phyloP scores from a whole-genome alignment of 2,113 vertebrate species.

The Callorhinus ursinus region DNA sequence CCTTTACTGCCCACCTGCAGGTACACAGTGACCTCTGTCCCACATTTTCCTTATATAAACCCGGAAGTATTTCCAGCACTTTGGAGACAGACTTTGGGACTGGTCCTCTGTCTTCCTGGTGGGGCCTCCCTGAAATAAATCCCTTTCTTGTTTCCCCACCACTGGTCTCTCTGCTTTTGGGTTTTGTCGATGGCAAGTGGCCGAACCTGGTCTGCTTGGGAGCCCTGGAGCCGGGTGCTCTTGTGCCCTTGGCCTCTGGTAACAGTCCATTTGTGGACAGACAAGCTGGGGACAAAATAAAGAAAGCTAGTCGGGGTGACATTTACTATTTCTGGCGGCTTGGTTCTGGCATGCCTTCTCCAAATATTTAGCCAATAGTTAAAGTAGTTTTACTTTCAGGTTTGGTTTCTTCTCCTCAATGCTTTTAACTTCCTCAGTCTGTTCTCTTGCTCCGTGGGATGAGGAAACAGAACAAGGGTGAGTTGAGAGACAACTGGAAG shows the following conservation, averaged over 20 bases:
- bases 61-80: not conserved
- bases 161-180: not conserved
- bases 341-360: not conserved
- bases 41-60: not conserved
- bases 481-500: not conserved
- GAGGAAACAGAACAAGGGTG: not conserved
- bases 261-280: not conserved
- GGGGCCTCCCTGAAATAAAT: not conserved
- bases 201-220: not conserved
- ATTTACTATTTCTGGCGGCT: not conserved
- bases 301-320: not conserved
- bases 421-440: not conserved
- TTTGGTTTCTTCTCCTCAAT: not conserved
- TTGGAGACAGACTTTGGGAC: not conserved
- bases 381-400: too few relatives aligned
- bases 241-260: not conserved
- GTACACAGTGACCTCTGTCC: not conserved
- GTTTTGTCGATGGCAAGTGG: not conserved
- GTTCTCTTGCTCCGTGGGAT: not conserved
- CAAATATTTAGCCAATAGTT: not conserved
- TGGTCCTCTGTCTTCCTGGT: not conserved
- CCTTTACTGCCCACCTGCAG: not conserved
- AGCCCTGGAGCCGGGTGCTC: not conserved
- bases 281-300: not conserved
- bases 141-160: not conserved